A percentile compares a stretch with the other conserved stretches of the same genome.
These are phyloP conservation scores for Myotis yumanensis DNA, from an alignment of 2,113 vertebrate species.

Conservation along the genomic window DNA sequence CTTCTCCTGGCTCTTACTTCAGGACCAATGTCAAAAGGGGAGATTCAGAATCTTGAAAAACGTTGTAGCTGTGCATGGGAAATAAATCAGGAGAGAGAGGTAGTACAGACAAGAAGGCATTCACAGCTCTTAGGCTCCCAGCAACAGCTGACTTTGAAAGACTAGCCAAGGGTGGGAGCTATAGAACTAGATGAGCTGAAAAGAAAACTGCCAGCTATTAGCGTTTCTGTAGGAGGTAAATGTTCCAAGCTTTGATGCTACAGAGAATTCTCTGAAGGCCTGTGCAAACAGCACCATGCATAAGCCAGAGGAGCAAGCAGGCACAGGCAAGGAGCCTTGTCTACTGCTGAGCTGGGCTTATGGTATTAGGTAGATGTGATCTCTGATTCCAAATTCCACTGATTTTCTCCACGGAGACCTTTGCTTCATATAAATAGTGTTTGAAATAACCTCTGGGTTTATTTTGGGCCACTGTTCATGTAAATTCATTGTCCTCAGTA, in stretches of 20 bases:
- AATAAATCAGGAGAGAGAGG: not conserved
- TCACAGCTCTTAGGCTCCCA: not conserved
- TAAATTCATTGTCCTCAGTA: slow-evolving; percentile 4
- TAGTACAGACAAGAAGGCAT: not conserved
- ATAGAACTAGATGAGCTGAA: slow-evolving; percentile 44
- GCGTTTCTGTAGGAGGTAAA: slow-evolving; percentile 59
- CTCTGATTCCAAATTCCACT: slow-evolving; percentile 18
- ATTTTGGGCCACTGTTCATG: not conserved
- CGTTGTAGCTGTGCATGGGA: not conserved
- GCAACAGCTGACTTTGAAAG: not conserved
- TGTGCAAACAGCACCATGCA: not conserved
- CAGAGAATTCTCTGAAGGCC: not conserved
- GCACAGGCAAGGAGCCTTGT: not conserved
- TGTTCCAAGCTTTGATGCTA: slow-evolving; percentile 51
- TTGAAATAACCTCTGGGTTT: slow-evolving; percentile 37
- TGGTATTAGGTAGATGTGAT: not conserved
- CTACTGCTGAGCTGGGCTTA: slow-evolving; percentile 17
- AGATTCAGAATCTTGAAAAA: not conserved
- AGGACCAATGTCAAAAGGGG: not conserved
- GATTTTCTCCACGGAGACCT: not conserved
- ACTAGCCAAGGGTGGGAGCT: slow-evolving; percentile 33
- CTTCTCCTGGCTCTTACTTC: not conserved
- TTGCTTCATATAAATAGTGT: slow-evolving; percentile 38
- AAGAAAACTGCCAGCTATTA: slow-evolving; percentile 65
- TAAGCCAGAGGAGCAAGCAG: not conserved